Percentiles rank a stretch among this genome's conserved stretches.
Conservation (phyloP, 2,888 invertebrate species). For the Mechanitis mazaeus region DNA sequence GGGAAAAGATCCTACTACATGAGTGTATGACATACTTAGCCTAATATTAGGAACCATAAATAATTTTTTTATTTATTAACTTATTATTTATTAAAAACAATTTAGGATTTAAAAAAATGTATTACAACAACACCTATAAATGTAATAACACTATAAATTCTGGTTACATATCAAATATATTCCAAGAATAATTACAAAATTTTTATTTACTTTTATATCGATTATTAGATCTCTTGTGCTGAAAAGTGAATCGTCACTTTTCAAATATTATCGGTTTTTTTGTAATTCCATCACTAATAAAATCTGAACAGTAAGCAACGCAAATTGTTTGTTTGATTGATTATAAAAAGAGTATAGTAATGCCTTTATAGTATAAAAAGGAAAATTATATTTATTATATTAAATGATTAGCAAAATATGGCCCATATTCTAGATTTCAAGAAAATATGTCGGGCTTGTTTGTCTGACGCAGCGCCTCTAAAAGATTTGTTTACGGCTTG, state of each 20-base stretch:
- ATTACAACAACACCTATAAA: too few relatives aligned
- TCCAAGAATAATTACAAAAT: not conserved
- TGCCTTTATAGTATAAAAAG: constrained; percentile 12
- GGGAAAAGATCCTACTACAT: too few relatives aligned
- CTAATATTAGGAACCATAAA: too few relatives aligned
- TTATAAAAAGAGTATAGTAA: constrained; percentile 5
- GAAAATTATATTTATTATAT: constrained; percentile 7
- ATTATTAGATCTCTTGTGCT: too few relatives aligned
- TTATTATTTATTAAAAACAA: too few relatives aligned
- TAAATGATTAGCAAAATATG: constrained; percentile 34
- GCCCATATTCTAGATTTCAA: constrained; percentile 50
- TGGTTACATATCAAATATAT: too few relatives aligned
- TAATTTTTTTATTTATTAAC: too few relatives aligned
- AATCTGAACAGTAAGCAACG: not conserved
- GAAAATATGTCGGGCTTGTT: constrained; percentile 65
- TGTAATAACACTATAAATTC: too few relatives aligned
- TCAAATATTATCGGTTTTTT: not conserved
- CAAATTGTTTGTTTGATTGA: constrained; percentile 19
- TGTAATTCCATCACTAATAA: constrained; percentile 1
- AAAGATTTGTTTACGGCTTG: constrained; percentile 62
- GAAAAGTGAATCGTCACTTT: not conserved
- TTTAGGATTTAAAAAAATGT: too few relatives aligned
- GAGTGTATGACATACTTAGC: too few relatives aligned
- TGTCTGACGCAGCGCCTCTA: constrained; percentile 58
- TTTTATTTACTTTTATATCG: too few relatives aligned